Evolutionary conservation across 2,888 invertebrate genomes (phyloP), one percentile per base, ranked within the genome.

Genomic region (Euzetes globulus): DNA sequence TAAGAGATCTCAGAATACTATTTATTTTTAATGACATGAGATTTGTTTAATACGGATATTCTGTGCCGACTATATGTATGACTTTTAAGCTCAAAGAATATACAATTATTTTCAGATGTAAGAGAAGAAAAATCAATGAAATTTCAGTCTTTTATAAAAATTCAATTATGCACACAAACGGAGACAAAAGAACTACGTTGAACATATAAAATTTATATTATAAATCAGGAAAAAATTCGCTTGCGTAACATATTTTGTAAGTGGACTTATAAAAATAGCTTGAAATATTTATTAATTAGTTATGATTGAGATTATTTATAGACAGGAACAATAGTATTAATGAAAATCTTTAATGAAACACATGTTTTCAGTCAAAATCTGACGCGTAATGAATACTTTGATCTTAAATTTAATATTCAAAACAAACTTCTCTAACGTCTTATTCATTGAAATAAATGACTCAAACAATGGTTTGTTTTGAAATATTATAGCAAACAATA

Each of bases 11-110:
- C 22, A 55, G 55, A 25, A 55, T 22, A 55, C 55, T 22, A 55
- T 55, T 55, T 50, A 55, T 55, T 55, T 55, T 55, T 55, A 55
- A 55, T 55, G 55, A 55, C 22, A 22, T 55, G 13, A 55, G 55
- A 55, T 55, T 55, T 55, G 22, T 55, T 19, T 55, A 55, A 55
- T 25, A 55, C 25, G 3, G 11, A 22, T 22, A 55, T 55, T 1
- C 55, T 25, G n/a, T 55, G 13, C 50, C n/a, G 17, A 50, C 19
- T 50, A 19, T 50, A 19, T 50, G n/a, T n/a, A 19, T 50, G 4
- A 19, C 50, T 50, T 50, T 19, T 19, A 50, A 19, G 50, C 50
- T 19, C 50, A 55, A 25, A 55, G 55, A 55, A 25, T 55, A 22
- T 22, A 22, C 55, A 55, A 55, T 55, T 55, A 55, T 25, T 25